These are phyloP conservation scores for Pelecanus crispus DNA, from an alignment of 2,113 vertebrate species.

Conservation along the genomic window DNA sequence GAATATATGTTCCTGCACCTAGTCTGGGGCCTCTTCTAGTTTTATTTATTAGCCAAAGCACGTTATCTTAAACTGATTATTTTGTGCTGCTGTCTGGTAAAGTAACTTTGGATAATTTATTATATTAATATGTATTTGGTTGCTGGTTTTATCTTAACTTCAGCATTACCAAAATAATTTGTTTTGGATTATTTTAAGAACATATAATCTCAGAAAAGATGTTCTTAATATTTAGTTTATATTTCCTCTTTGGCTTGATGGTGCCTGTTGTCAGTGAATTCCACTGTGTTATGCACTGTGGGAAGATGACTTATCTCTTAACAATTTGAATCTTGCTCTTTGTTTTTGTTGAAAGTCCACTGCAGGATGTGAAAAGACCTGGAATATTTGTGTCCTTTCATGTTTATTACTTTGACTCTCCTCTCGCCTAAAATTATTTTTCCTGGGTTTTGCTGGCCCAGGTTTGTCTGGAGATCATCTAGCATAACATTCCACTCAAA, in stretches of 20 bases:
- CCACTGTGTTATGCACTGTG: not conserved
- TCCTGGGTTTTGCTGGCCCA: too few relatives aligned
- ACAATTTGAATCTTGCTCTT: not conserved
- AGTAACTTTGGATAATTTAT: not conserved
- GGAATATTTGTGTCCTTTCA: not conserved
- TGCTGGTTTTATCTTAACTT: not conserved
- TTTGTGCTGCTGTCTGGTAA: not conserved
- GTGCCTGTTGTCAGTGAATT: not conserved
- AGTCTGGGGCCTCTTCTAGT: not conserved
- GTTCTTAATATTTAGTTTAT: not conserved
- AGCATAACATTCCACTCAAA: not conserved
- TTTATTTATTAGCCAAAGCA: not conserved
- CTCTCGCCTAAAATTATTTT: not conserved
- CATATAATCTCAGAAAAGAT: not conserved
- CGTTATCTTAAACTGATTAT: not conserved
- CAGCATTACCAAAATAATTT: not conserved
- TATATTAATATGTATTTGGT: not conserved
- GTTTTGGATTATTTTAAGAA: constrained; percentile 1
- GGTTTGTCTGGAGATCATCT: not conserved
- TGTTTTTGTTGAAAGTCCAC: not conserved
- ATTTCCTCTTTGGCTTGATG: not conserved
- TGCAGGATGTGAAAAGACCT: not conserved
- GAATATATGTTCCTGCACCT: not conserved
- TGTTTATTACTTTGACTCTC: not conserved
- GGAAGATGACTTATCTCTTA: not conserved